Conservation (phyloP, 2,113 vertebrate species). For the Scytalopus superciliaris region DNA sequence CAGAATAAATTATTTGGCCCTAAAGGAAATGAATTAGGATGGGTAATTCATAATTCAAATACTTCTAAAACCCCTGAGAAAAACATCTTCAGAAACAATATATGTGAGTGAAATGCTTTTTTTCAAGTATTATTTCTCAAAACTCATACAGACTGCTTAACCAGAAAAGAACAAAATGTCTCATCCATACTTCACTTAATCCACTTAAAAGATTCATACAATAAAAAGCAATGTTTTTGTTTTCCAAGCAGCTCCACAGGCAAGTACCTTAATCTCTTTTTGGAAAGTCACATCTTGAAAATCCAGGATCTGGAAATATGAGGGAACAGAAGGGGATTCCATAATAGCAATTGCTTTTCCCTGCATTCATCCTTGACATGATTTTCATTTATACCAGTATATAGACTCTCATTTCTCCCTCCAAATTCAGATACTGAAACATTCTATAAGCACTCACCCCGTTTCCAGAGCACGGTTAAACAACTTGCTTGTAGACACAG, state of each 20-base stretch:
- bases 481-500: background rate
- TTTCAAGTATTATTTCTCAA: background rate
- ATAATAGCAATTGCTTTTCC: background rate
- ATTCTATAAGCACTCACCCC: background rate
- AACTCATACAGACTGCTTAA: background rate
- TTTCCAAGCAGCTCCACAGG: background rate
- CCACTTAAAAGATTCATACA: background rate
- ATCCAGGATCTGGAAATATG: background rate
- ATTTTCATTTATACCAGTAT: background rate
- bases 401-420: background rate
- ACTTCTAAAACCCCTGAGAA: background rate
- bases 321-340: background rate
- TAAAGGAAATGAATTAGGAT: background rate
- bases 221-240: background rate
- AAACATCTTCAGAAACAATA: background rate
- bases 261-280: background rate
- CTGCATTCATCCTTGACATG: background rate
- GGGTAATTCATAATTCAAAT: slow-evolving; percentile 1
- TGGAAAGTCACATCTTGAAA: background rate
- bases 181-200: background rate
- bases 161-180: background rate
- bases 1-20: background rate
- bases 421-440: background rate
- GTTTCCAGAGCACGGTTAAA: background rate
- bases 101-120: background rate